Evolutionary conservation across 2,797 vertebrate species (phyloP).

Genomic region (Rhinatrema bivittatum): DNA sequence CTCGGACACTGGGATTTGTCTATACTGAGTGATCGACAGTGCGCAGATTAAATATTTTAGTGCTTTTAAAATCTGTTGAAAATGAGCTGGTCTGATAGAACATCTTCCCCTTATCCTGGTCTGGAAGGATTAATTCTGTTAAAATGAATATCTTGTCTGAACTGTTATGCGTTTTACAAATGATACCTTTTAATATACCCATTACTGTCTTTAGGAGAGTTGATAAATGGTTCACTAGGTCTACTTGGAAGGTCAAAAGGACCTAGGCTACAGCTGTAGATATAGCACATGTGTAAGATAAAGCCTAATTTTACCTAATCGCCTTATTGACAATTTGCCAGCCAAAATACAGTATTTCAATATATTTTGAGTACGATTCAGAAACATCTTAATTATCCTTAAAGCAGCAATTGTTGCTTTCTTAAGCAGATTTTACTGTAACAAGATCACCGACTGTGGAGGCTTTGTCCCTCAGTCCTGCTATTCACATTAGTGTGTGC

Average conservation of each 20-base stretch:
- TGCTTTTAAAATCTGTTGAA: conserved; percentile 6
- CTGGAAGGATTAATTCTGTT: conserved; percentile 4
- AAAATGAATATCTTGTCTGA: conserved; percentile 4
- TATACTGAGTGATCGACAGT: conserved; percentile 4
- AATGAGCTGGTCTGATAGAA: not conserved
- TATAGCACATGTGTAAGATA: not conserved
- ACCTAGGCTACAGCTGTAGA: not conserved
- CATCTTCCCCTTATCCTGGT: not conserved
- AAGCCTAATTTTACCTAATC: not conserved
- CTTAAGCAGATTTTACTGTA: too few relatives aligned
- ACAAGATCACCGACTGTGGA: too few relatives aligned
- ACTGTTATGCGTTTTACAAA: conserved; percentile 4
- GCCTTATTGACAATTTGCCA: not conserved
- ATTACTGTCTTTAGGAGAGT: conserved; percentile 10
- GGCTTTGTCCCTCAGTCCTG: too few relatives aligned
- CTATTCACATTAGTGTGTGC: too few relatives aligned
- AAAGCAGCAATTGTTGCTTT: too few relatives aligned
- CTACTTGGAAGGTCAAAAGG: conserved; percentile 7
- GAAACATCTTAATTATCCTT: too few relatives aligned
- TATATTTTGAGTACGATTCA: not conserved
- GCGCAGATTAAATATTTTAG: conserved; percentile 1
- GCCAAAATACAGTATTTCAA: not conserved
- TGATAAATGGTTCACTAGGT: conserved; percentile 7
- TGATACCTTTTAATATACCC: conserved; percentile 1
- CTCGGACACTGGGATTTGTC: not conserved